A percentile compares a stretch with the other conserved stretches of the same genome.
Conservation (phyloP, 2,888 invertebrate species). For the Diaperis boleti region DNA sequence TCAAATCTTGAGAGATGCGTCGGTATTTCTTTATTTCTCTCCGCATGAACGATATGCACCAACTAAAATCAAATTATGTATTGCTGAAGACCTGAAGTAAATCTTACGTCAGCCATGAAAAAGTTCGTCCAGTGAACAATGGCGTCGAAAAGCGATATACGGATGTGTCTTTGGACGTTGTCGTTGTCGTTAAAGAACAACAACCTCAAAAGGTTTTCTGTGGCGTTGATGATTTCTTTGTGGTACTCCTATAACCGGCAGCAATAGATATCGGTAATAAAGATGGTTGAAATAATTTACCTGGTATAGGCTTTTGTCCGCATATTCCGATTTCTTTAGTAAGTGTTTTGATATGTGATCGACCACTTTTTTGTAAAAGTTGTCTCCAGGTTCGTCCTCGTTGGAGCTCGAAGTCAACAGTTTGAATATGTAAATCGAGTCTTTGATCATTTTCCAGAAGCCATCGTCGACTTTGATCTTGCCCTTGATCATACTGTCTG, state of each 20-base stretch:
- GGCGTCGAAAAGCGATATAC: slow-evolving; percentile 34
- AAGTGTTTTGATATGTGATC: slow-evolving; percentile 27
- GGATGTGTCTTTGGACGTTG: slow-evolving; percentile 34
- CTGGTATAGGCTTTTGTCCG: slow-evolving; percentile 15
- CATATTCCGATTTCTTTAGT: slow-evolving; percentile 12
- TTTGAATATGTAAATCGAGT: slow-evolving; percentile 37
- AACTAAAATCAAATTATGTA: slow-evolving; percentile 21
- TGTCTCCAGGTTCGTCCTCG: slow-evolving; percentile 25
- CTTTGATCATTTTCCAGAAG: slow-evolving; percentile 40
- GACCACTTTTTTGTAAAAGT: slow-evolving; percentile 30
- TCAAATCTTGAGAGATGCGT: slow-evolving; percentile 15
- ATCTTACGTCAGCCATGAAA: slow-evolving; percentile 35
- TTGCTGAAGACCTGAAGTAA: not conserved
- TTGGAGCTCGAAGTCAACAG: slow-evolving; percentile 14
- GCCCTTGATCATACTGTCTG: slow-evolving; percentile 33
- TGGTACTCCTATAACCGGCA: slow-evolving; percentile 37
- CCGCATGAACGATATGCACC: slow-evolving; percentile 30
- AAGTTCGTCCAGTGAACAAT: slow-evolving; percentile 41
- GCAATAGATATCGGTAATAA: too few species aligned
- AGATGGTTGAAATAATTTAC: slow-evolving; percentile 6
- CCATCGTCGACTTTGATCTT: slow-evolving; percentile 27
- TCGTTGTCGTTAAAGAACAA: slow-evolving; percentile 38
- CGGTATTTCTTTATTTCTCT: slow-evolving; percentile 21
- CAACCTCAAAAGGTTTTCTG: slow-evolving; percentile 23
- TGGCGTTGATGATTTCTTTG: slow-evolving; percentile 28